These are phyloP conservation scores for Machaerirhynchus nigripectus DNA, from an alignment of 2,113 vertebrate species.

Conservation along the genomic window DNA sequence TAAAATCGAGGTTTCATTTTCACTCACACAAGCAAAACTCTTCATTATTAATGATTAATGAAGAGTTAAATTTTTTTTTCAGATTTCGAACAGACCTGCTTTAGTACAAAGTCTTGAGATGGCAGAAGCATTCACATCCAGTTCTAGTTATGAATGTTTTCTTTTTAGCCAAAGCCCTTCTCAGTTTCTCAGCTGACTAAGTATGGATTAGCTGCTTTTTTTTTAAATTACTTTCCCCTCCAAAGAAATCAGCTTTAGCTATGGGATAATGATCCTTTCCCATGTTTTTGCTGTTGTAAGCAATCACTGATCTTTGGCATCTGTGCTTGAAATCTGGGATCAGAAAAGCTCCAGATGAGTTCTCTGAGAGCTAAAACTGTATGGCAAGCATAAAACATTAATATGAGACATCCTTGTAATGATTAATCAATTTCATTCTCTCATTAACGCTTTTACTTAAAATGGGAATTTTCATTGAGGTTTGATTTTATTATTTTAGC, in stretches of 20 bases:
- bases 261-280: background rate
- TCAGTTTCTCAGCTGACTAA: background rate
- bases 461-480: background rate
- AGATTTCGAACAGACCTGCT: background rate
- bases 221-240: background rate
- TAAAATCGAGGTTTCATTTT: background rate
- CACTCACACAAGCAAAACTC: background rate
- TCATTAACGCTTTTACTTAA: background rate
- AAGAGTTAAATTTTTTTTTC: background rate
- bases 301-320: background rate
- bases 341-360: background rate
- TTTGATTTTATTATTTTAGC: background rate
- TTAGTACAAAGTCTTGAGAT: background rate
- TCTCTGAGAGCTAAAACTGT: background rate
- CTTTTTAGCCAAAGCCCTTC: background rate
- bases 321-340: background rate
- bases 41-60: background rate
- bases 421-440: background rate
- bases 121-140: background rate
- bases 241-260: background rate
- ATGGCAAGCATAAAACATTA: background rate
- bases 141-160: background rate
- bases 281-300: background rate
- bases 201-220: background rate
- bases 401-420: background rate